phyloP scores from a whole-genome alignment of 2,888 invertebrate genomes.

The Caenorhabditis sinica region DNA sequence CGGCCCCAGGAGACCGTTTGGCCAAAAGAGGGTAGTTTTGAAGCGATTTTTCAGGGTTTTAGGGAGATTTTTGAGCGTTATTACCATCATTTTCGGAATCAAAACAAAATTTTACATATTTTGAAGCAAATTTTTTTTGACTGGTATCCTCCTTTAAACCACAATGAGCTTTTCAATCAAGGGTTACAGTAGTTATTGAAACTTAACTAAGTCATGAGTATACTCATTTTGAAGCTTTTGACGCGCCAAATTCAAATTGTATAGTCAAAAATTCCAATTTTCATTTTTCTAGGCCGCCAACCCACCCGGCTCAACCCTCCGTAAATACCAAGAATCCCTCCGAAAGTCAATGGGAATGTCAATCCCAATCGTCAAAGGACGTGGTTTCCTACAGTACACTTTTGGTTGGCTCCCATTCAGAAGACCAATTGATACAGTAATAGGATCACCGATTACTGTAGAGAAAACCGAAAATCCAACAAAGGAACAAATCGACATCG shows the following conservation, averaged over 20 bases:
- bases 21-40: no score
- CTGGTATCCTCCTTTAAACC: no score
- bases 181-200: no score
- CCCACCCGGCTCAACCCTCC: constrained; percentile 72
- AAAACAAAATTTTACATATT: no score
- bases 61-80: no score
- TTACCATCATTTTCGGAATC: no score
- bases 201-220: background rate
- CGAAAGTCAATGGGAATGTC: constrained; percentile 84
- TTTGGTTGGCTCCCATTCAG: constrained; percentile 92
- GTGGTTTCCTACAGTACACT: constrained; percentile 92
- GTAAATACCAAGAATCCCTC: constrained; percentile 70
- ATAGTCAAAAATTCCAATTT: background rate
- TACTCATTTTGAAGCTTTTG: background rate
- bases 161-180: no score
- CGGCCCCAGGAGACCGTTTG: no score
- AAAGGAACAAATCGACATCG: constrained; percentile 89
- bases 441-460: constrained; percentile 92
- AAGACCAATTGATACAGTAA: constrained; percentile 91
- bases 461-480: constrained; percentile 89
- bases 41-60: no score
- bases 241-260: background rate
- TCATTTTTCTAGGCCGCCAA: constrained; percentile 60
- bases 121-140: no score
- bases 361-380: constrained; percentile 84